A percentile compares a stretch with the other conserved stretches of the same genome.
phyloP scores from a whole-genome alignment of 2,888 invertebrate genomes.

The Drosophila nigricruria region DNA sequence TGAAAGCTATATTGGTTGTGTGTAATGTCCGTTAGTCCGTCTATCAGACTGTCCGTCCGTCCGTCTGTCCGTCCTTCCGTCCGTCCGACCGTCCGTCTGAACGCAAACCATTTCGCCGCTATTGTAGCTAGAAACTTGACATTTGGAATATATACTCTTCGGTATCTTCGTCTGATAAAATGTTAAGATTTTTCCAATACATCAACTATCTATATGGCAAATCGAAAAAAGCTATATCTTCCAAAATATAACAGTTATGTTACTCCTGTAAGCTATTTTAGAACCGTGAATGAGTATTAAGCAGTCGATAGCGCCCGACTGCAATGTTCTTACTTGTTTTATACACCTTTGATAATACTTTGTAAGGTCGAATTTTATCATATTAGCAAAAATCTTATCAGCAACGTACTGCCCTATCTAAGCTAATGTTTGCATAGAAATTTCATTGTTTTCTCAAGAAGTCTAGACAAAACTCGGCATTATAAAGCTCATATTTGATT shows the following conservation, averaged over 20 bases:
- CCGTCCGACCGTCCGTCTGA: neutral
- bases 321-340: neutral
- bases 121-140: neutral
- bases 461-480: conserved; percentile 5
- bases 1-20: neutral
- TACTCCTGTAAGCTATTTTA: too few relatives aligned
- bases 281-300: neutral
- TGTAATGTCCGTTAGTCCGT: neutral
- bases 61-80: too few relatives aligned
- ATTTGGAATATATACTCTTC: too few relatives aligned
- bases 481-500: conserved; percentile 5
- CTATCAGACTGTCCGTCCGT: neutral
- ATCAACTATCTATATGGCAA: too few relatives aligned
- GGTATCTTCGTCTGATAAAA: too few relatives aligned
- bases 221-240: too few relatives aligned
- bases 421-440: conserved; percentile 1
- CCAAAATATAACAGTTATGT: too few relatives aligned
- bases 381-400: neutral
- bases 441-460: neutral
- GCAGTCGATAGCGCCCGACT: neutral
- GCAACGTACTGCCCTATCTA: neutral
- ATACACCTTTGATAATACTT: neutral
- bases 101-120: neutral
- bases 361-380: neutral
- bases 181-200: too few relatives aligned